These are phyloP conservation scores for Zeus faber DNA, from an alignment of 2,113 vertebrate genomes.

Conservation along the genomic window DNA sequence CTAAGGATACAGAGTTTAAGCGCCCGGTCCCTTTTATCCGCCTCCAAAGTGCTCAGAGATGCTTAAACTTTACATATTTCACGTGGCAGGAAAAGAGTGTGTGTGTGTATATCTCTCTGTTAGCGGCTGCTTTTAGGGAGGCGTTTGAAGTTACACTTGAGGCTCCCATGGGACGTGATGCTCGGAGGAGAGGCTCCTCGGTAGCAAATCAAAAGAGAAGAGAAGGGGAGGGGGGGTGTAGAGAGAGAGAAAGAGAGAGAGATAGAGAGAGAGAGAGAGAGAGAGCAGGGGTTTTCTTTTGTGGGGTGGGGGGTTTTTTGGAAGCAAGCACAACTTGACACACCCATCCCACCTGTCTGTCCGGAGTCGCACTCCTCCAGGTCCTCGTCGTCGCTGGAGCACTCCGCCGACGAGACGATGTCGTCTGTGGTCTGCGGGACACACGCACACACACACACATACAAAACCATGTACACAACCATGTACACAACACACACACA, in stretches of 20 bases:
- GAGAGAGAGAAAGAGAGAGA: not conserved
- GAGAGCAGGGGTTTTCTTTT: no score
- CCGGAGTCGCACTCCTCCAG: constrained; percentile 96
- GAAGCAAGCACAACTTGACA: constrained; percentile 91
- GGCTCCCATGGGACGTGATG: constrained; percentile 91
- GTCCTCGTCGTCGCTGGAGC: constrained; percentile 97
- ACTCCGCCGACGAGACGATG: constrained; percentile 95
- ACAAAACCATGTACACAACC: constrained; percentile 1
- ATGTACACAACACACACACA: not conserved
- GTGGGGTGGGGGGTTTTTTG: constrained; percentile 57
- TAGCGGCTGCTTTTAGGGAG: constrained; percentile 19
- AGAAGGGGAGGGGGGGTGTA: not conserved
- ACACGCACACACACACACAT: constrained; percentile 6
- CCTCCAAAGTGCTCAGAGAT: constrained; percentile 43
- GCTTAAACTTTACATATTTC: constrained; percentile 36
- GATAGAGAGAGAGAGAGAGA: not conserved
- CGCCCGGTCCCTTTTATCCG: constrained; percentile 37
- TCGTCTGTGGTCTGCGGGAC: constrained; percentile 88
- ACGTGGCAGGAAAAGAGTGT: not conserved
- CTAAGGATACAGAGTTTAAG: no score
- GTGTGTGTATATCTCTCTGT: constrained; percentile 29
- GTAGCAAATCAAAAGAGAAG: constrained; percentile 85
- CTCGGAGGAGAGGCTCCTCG: constrained; percentile 78
- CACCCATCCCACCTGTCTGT: constrained; percentile 97
- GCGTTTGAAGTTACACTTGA: constrained; percentile 74